Percentiles rank a stretch among this genome's conserved stretches.
These are phyloP conservation scores for Lycaon pictus DNA, from an alignment of 2,113 vertebrate genomes.

Conservation along the genomic window DNA sequence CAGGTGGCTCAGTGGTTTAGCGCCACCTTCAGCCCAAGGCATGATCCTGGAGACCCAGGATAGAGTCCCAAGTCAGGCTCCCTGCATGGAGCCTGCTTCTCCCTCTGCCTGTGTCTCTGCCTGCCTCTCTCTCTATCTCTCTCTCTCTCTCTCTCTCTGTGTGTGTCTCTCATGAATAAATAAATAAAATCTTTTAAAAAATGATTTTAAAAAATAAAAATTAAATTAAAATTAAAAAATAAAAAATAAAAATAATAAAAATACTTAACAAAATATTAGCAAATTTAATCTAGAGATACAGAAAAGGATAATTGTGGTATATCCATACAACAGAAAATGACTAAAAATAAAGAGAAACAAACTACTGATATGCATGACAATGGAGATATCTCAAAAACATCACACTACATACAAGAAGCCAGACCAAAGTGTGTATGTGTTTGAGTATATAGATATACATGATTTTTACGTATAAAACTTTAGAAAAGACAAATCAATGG, in stretches of 20 bases:
- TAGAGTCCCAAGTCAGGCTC: too few species aligned
- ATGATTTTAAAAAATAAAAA: too few species aligned
- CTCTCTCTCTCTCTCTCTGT: too few species aligned
- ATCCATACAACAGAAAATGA: neutral
- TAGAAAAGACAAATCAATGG: neutral
- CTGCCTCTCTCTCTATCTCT: too few species aligned
- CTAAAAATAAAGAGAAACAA: neutral
- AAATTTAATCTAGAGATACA: constrained; percentile 18
- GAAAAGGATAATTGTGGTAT: neutral
- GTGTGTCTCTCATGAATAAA: too few species aligned
- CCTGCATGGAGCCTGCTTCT: too few species aligned
- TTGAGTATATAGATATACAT: neutral
- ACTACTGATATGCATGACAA: neutral
- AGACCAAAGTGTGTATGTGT: neutral
- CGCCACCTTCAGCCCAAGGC: too few species aligned
- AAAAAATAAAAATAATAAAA: neutral
- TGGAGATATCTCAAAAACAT: neutral
- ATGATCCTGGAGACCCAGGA: too few species aligned
- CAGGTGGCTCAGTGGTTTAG: too few species aligned
- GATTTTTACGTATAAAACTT: neutral
- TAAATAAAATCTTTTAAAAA: too few species aligned
- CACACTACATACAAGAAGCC: neutral
- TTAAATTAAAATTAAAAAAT: too few species aligned
- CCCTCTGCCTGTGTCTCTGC: too few species aligned
- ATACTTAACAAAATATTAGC: neutral